phyloP scores from a whole-genome alignment of 2,888 invertebrate species.

The Xylota segnis region DNA sequence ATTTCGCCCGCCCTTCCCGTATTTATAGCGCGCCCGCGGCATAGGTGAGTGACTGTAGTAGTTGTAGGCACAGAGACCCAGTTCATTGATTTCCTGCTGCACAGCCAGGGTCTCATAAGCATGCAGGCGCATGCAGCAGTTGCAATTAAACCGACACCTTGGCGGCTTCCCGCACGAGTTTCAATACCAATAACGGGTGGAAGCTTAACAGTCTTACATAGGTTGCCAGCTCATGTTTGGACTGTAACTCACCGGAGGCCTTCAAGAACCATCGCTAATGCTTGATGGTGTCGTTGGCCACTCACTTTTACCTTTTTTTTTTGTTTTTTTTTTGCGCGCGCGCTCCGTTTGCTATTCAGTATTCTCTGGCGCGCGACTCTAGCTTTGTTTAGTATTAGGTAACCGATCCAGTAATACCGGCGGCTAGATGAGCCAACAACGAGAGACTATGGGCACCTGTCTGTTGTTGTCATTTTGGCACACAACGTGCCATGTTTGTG shows the following conservation, averaged over 20 bases:
- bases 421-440: slow-evolving; percentile 31
- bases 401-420: slow-evolving; percentile 54
- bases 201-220: not conserved
- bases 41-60: slow-evolving; percentile 51
- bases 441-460: slow-evolving; percentile 33
- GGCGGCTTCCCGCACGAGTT: slow-evolving; percentile 5
- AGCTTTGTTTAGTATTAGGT: slow-evolving; percentile 58
- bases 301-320: slow-evolving; percentile 52
- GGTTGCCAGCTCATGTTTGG: slow-evolving; percentile 14
- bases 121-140: not conserved
- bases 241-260: slow-evolving; percentile 4
- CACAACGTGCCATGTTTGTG: slow-evolving; percentile 43
- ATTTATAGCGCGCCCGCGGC: not conserved
- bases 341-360: not conserved
- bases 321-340: not conserved
- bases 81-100: slow-evolving; percentile 44
- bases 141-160: slow-evolving; percentile 44
- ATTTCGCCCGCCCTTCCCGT: not conserved
- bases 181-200: slow-evolving; percentile 9
- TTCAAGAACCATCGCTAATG: slow-evolving; percentile 48
- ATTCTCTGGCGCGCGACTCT: not conserved
- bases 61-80: slow-evolving; percentile 18
- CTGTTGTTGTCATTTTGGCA: slow-evolving; percentile 22
- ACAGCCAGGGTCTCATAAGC: not conserved
- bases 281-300: slow-evolving; percentile 17